These are phyloP conservation scores for Pica pica DNA, from an alignment of 2,113 vertebrate species.

Conservation along the genomic window DNA sequence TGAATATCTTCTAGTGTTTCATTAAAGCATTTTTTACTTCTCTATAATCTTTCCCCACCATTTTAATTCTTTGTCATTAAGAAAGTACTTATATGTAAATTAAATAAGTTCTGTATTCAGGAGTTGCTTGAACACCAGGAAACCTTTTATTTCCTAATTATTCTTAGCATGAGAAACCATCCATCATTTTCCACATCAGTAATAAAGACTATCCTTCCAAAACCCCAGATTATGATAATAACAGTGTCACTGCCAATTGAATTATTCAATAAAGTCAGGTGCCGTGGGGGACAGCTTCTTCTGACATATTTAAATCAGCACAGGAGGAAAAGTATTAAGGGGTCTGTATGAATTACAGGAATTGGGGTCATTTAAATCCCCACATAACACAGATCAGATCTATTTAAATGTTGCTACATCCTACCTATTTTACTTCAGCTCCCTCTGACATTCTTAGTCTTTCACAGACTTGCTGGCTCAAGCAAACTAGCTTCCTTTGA, in stretches of 20 bases:
- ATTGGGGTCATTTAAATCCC: background rate
- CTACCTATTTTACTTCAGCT: background rate
- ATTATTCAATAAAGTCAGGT: slow-evolving; percentile 6
- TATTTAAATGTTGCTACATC: background rate
- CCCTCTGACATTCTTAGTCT: background rate
- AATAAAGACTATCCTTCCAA: background rate
- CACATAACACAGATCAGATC: background rate
- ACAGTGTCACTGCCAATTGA: background rate
- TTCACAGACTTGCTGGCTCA: background rate
- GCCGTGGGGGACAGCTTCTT: background rate
- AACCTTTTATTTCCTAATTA: slow-evolving; percentile 20
- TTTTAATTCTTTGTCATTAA: background rate
- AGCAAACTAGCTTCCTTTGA: background rate
- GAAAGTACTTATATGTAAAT: background rate
- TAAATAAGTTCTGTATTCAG: background rate
- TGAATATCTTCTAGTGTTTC: background rate
- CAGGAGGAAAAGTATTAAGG: background rate
- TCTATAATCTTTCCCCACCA: background rate
- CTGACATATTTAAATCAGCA: slow-evolving; percentile 3
- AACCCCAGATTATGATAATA: background rate
- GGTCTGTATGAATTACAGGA: background rate
- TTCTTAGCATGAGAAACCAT: background rate
- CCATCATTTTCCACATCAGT: background rate
- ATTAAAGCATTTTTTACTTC: background rate
- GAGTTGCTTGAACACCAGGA: background rate